Base-by-base conservation (phyloP, 2,888 invertebrate species). In the Drosophila ochracea region DNA sequence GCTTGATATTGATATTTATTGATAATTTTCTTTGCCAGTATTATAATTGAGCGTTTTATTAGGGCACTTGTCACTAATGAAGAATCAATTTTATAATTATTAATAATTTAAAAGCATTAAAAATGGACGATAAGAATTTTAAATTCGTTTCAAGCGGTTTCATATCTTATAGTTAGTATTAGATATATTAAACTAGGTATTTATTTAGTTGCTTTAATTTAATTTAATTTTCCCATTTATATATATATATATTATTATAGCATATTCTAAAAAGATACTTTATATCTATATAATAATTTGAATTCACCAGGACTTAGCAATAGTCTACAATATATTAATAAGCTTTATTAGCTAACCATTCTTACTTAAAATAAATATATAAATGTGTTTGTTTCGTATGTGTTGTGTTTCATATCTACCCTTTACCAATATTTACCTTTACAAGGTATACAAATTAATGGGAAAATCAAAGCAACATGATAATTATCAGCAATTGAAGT, bases 401-500 rank as follows among this genome's bases (percentile, higher is more conserved):
- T 35, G 33, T 4, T 35, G 4, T 35, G 33, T 35, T 35, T 35
- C 33, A 4, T 13, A 33, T 7, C 33, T 16, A 25, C 43, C 13
- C 19, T 35, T 25, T 10, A 30, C 0, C 13, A 39, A 5, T n/a
- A 53, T 7, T 5, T 9, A 31, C 19, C 2, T 4, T 7, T 49
- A 13, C 16, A 35, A 53, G 30, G 75, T 70, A 63, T 66, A 30
- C 11, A 5, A 16, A 25, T 43, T 25, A 25, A 30, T 31, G 21
- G 5, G 4, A 47, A 62, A 71, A 71, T 68, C 58, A 71, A 57
- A 57, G 60, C 55, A 64, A n/a, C 13, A 52, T 53, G 37, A 35
- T 60, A 37, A 81, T 76, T 59, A 63, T 33, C 28, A 57, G 53
- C 54, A 72, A 70, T 75, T 75, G 19, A 72, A 67, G 52, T 75